These are phyloP conservation scores for Diprion similis DNA, from an alignment of 1,140 invertebrate genomes.

Conservation along the genomic window DNA sequence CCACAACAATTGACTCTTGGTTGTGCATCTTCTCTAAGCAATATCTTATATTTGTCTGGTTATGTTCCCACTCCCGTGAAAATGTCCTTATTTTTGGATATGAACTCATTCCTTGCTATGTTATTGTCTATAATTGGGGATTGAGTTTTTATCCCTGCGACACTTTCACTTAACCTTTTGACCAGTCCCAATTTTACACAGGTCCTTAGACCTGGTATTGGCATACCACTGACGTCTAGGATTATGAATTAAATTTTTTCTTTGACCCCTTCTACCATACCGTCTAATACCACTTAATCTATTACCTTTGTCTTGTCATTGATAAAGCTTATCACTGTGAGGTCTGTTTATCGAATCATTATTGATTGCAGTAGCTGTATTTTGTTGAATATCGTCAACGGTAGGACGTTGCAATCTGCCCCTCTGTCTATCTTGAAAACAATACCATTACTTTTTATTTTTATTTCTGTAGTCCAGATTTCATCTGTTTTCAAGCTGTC, in stretches of 20 bases:
- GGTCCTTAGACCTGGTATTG: background rate
- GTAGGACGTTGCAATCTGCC: background rate
- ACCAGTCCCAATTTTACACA: background rate
- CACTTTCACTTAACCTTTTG: background rate
- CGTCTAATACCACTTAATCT: background rate
- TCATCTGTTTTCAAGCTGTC: background rate
- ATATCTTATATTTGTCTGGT: conserved; percentile 21
- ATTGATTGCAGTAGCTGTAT: background rate
- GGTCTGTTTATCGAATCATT: background rate
- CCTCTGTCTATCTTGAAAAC: background rate
- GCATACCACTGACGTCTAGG: background rate
- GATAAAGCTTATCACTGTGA: background rate
- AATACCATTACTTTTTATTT: background rate
- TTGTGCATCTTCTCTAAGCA: conserved; percentile 17
- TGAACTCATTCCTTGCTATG: background rate
- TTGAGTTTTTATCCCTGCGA: background rate
- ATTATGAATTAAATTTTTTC: background rate
- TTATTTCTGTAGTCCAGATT: background rate
- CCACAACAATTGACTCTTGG: conserved; percentile 12
- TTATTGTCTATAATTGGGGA: background rate
- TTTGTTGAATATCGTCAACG: background rate
- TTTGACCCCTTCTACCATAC: background rate
- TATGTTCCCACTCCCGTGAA: conserved; percentile 21
- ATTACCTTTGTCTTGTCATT: background rate
- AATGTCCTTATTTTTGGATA: conserved; percentile 11